phyloP scores from a whole-genome alignment of 1,140 invertebrate species.

The Drosophila neocordata region DNA sequence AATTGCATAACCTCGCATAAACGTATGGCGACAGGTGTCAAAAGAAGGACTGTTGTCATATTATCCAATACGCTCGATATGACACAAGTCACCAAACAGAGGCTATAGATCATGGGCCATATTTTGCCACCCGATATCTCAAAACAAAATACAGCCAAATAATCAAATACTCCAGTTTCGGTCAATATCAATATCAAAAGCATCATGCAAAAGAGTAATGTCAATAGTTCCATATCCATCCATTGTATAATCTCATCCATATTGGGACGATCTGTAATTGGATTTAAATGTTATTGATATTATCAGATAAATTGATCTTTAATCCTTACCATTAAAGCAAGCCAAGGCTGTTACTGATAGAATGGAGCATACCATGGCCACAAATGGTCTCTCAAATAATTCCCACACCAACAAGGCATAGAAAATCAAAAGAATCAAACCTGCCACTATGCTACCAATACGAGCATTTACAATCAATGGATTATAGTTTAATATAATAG shows the following conservation, averaged over 20 bases:
- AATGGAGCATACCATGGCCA: conserved; percentile 89
- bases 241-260: conserved; percentile 89
- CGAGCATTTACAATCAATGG: conserved; percentile 85
- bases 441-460: conserved; percentile 87
- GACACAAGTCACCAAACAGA: conserved; percentile 89
- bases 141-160: conserved; percentile 88
- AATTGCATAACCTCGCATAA: conserved; percentile 91
- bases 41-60: conserved; percentile 90
- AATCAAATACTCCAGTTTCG: conserved; percentile 92
- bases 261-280: conserved; percentile 86
- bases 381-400: conserved; percentile 89
- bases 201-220: conserved; percentile 94
- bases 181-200: conserved; percentile 90
- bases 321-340: conserved; percentile 83
- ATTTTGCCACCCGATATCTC: conserved; percentile 88
- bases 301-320: too few relatives aligned
- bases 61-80: conserved; percentile 91
- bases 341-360: conserved; percentile 88
- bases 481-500: conserved; percentile 83
- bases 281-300: neutral
- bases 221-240: conserved; percentile 91
- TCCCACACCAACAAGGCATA: conserved; percentile 91
- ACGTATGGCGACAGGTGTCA: conserved; percentile 91
- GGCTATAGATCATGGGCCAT: conserved; percentile 89
- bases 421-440: conserved; percentile 86